Percentiles rank a stretch among this genome's conserved stretches.
These are phyloP conservation scores for Eclectus roratus DNA, from an alignment of 2,113 vertebrate genomes.

Conservation along the genomic window DNA sequence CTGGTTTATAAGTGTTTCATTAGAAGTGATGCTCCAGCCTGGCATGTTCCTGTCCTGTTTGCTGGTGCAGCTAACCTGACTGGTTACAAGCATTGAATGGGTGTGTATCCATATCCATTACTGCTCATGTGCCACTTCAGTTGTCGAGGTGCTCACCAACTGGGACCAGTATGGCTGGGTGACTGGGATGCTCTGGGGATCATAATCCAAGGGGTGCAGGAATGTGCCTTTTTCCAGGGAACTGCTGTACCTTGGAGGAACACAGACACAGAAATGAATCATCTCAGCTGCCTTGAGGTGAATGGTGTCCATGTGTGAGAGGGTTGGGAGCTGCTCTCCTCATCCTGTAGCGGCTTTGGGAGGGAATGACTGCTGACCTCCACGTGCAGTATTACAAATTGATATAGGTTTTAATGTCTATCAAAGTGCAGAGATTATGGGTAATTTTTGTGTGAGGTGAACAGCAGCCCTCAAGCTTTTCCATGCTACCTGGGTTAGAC, in stretches of 20 bases:
- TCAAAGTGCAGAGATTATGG: neutral
- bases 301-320: neutral
- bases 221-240: neutral
- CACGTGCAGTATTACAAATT: neutral
- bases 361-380: neutral
- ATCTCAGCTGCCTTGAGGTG: neutral
- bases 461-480: neutral
- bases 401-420: fast-evolving
- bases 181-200: neutral
- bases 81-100: neutral
- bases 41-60: neutral
- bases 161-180: fast-evolving
- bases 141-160: neutral
- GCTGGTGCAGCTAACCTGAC: neutral
- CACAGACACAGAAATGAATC: neutral
- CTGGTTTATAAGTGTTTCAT: neutral
- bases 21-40: neutral
- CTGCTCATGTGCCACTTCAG: neutral
- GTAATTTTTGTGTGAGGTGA: neutral
- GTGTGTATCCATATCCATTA: neutral
- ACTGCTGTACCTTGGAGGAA: neutral
- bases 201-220: neutral
- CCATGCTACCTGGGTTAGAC: neutral
- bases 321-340: neutral
- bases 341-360: neutral